phyloP scores from a whole-genome alignment of 2,888 invertebrate species.

The Trissolcus brochymenae region DNA sequence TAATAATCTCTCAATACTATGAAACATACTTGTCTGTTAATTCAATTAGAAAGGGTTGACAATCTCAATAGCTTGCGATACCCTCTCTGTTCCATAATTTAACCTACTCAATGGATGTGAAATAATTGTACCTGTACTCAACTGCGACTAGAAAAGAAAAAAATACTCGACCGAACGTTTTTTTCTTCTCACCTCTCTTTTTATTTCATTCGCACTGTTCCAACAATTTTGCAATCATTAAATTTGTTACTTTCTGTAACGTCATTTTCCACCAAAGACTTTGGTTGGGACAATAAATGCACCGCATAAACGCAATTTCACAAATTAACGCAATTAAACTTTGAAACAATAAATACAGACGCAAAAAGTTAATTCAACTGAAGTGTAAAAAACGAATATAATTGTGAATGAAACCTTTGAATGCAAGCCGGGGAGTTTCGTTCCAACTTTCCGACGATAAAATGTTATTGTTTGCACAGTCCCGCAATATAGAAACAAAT shows the following conservation, averaged over 20 bases:
- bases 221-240: background rate
- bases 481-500: background rate
- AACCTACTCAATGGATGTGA: conserved; percentile 53
- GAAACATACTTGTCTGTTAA: conserved; percentile 38
- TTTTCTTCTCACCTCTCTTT: background rate
- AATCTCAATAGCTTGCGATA: conserved; percentile 36
- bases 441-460: conserved; percentile 1
- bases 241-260: background rate
- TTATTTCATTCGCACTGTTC: background rate
- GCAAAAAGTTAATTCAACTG: no score
- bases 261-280: background rate
- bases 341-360: no score
- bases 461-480: background rate
- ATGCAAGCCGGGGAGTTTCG: no score
- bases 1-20: conserved; percentile 38
- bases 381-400: no score
- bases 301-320: no score
- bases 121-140: conserved; percentile 45
- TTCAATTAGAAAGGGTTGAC: conserved; percentile 48
- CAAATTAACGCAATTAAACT: no score
- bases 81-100: conserved; percentile 48
- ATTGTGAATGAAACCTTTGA: no score
- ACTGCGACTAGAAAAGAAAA: conserved; percentile 13
- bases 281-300: no score
- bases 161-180: background rate